Evolutionary conservation across 2,888 invertebrate genomes (phyloP).

Genomic region (Drosophila subsilvestris): DNA sequence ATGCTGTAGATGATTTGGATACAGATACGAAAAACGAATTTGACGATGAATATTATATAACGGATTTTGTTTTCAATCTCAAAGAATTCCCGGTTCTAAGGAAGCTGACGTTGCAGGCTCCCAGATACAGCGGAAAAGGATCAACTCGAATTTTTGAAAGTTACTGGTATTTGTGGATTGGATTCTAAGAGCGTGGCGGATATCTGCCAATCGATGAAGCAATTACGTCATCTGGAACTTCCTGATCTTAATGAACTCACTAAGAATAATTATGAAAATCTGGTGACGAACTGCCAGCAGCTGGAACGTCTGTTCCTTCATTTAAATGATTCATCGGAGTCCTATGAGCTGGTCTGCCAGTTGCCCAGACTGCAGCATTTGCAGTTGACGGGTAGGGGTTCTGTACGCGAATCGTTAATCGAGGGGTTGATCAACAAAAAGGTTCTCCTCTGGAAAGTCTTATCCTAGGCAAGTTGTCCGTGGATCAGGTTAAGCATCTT

Average conservation of each 20-base stretch:
- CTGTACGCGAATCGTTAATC: slow-evolving; percentile 2
- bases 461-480: background rate
- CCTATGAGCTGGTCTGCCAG: slow-evolving; percentile 16
- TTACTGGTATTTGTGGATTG: slow-evolving; percentile 1
- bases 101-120: slow-evolving; percentile 5
- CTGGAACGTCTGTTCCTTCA: no score
- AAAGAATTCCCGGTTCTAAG: background rate
- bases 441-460: slow-evolving; percentile 22
- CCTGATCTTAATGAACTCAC: background rate
- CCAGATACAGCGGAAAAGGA: background rate
- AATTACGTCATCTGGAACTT: slow-evolving; percentile 10
- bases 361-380: slow-evolving; percentile 38
- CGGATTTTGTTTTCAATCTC: no score
- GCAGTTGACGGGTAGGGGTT: background rate
- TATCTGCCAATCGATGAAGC: slow-evolving; percentile 12
- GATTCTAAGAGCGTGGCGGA: background rate
- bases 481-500: slow-evolving; percentile 13
- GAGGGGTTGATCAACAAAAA: slow-evolving; percentile 7
- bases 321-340: background rate
- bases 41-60: no score
- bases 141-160: slow-evolving; percentile 17
- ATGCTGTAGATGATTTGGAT: no score
- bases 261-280: background rate
- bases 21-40: no score
- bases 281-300: no score